Percentiles rank a stretch among this genome's conserved stretches.
These are phyloP conservation scores for Rynchops niger DNA, from an alignment of 2,113 vertebrate genomes.

Conservation along the genomic window DNA sequence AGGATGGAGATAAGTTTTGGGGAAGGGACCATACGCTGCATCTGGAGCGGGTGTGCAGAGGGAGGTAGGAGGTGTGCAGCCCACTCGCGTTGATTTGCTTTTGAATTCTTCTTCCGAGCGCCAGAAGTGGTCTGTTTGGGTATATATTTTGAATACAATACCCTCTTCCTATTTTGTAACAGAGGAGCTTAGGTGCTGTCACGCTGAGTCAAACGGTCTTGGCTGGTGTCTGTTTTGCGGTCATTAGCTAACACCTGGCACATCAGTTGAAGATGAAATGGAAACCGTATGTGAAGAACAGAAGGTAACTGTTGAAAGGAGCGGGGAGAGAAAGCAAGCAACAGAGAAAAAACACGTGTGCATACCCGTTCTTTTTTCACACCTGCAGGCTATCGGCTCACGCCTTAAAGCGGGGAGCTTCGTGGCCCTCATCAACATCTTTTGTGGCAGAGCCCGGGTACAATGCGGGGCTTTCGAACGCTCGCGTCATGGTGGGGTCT, in stretches of 20 bases:
- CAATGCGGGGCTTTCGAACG: accelerated
- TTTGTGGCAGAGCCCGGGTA: background rate
- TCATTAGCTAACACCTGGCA: background rate
- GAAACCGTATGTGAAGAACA: background rate
- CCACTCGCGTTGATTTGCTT: accelerated
- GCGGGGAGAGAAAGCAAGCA: background rate
- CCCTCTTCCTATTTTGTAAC: background rate
- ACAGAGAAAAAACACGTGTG: background rate
- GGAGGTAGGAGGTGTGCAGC: background rate
- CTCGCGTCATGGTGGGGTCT: accelerated
- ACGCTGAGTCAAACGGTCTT: accelerated
- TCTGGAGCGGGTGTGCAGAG: background rate
- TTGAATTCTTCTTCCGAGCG: background rate
- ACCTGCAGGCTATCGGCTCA: background rate
- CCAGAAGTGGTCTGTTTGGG: background rate
- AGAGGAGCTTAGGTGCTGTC: background rate
- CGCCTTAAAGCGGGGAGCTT: background rate
- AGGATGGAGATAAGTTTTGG: background rate
- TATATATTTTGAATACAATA: background rate
- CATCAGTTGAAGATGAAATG: background rate
- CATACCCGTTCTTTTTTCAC: background rate
- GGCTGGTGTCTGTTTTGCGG: background rate
- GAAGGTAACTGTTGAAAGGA: background rate
- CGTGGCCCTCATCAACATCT: background rate
- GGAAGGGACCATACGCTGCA: accelerated